phyloP scores from a whole-genome alignment of 37 sponge, comb jelly and placozoan species.

The Halichondria panicea region DNA sequence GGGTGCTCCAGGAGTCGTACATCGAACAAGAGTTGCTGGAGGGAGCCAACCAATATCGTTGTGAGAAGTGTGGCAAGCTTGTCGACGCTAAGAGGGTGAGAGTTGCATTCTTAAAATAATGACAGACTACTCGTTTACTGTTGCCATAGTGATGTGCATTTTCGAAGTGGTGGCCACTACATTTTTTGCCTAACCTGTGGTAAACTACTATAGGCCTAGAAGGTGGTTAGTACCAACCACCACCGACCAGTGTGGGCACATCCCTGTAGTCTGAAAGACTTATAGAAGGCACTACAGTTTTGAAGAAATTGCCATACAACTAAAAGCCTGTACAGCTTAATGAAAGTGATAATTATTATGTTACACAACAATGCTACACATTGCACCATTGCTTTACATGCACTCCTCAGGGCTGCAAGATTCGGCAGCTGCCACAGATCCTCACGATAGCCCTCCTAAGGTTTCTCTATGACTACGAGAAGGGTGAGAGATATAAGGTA shows the following conservation, averaged over 20 bases:
- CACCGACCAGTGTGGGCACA: too few species aligned
- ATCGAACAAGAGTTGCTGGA: slow-evolving; percentile 69
- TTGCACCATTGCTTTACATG: not conserved
- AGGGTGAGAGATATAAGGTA: slow-evolving; percentile 85
- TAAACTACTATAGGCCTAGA: too few species aligned
- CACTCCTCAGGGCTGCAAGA: slow-evolving; percentile 39
- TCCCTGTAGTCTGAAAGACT: too few species aligned
- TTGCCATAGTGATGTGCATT: not conserved
- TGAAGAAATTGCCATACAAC: too few species aligned
- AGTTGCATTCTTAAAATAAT: too few species aligned
- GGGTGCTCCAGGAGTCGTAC: slow-evolving; percentile 57
- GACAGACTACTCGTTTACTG: not conserved
- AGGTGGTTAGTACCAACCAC: too few species aligned
- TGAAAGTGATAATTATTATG: too few species aligned
- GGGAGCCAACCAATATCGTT: slow-evolving; percentile 83
- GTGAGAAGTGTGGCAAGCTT: slow-evolving; percentile 62
- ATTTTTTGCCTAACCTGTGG: too few species aligned
- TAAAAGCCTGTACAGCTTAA: too few species aligned
- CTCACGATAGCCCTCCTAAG: slow-evolving; percentile 83
- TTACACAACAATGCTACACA: too few species aligned
- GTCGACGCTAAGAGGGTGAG: slow-evolving; percentile 82
- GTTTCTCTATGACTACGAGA: slow-evolving; percentile 85
- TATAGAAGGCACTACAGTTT: too few species aligned
- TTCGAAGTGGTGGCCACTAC: not conserved
- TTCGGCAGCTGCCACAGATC: slow-evolving; percentile 81